A percentile compares a stretch with the other conserved stretches of the same genome.
Conservation (phyloP, 2,113 vertebrate species). For the Myotis brandtii region DNA sequence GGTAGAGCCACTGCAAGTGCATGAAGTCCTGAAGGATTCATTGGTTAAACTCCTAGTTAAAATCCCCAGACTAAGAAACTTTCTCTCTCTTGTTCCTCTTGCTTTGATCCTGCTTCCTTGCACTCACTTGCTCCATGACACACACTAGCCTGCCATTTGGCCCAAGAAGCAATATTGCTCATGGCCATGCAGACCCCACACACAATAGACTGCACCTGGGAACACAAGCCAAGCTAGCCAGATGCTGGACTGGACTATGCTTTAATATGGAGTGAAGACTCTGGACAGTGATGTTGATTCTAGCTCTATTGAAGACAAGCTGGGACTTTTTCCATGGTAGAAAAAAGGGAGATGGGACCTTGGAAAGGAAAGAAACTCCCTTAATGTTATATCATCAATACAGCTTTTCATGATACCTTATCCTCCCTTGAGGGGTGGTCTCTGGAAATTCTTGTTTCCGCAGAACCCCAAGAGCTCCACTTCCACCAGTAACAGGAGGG, state of each 20-base stretch:
- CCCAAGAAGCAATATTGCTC: background rate
- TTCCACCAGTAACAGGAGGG: background rate
- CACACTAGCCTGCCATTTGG: background rate
- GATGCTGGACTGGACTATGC: background rate
- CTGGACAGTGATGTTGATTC: background rate
- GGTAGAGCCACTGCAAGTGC: background rate
- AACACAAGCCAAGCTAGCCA: background rate
- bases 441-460: background rate
- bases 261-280: background rate
- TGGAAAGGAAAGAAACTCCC: background rate
- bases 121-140: background rate
- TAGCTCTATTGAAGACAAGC: background rate
- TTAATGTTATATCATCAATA: background rate
- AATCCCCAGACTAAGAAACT: background rate
- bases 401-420: background rate
- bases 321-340: background rate
- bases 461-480: background rate
- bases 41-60: background rate
- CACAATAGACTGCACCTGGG: background rate
- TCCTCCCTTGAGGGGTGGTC: background rate
- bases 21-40: background rate
- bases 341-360: background rate
- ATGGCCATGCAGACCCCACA: background rate
- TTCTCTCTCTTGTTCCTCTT: background rate
- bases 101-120: background rate